Conservation (phyloP, 2,113 vertebrate genomes). For the Arothron firmamentum region DNA sequence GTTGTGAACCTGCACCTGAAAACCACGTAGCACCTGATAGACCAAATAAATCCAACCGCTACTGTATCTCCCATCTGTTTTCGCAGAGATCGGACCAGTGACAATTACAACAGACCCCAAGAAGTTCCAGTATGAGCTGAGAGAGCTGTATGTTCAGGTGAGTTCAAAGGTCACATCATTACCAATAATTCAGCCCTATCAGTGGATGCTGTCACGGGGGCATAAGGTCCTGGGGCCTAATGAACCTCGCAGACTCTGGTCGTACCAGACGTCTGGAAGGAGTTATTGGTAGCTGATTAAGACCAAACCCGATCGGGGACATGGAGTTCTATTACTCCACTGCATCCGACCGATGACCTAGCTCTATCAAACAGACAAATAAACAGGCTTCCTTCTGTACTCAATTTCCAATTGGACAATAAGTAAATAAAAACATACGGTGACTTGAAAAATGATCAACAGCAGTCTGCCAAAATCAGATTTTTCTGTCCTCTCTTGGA, state of each 20-base stretch:
- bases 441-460: slow-evolving; percentile 9
- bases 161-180: slow-evolving; percentile 37
- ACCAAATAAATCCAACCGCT: too few species aligned
- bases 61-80: slow-evolving; percentile 39
- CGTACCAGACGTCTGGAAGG: slow-evolving; percentile 19
- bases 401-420: slow-evolving; percentile 17
- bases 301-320: slow-evolving; percentile 3
- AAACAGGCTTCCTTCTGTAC: background rate
- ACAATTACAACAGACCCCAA: slow-evolving; percentile 98
- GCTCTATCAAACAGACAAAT: slow-evolving; percentile 6
- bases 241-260: slow-evolving; percentile 19
- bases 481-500: slow-evolving; percentile 23
- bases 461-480: slow-evolving; percentile 16
- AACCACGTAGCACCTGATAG: background rate
- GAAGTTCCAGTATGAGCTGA: slow-evolving; percentile 96
- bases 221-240: slow-evolving; percentile 36
- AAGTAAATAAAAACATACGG: slow-evolving; percentile 33
- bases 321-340: background rate
- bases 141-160: slow-evolving; percentile 98
- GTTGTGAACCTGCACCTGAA: background rate
- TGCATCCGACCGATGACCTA: background rate
- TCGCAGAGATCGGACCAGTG: slow-evolving; percentile 94
- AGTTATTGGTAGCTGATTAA: slow-evolving; percentile 25
- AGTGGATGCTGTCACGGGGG: background rate
- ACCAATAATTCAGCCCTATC: background rate